These are phyloP conservation scores for mouse (Mus musculus) DNA, from an alignment of 2,113 vertebrate species.

Conservation along the genomic window GRCm39 chr6:7050001-7050500, in stretches of 20 bases:
- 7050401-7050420: not conserved
- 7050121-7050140: not conserved
- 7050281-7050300: not conserved
- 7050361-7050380: not conserved
- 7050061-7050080: not conserved
- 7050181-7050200: not conserved
- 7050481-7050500: not conserved
- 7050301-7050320: not conserved
- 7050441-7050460: not conserved
- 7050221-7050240: not conserved
- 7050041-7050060: not conserved
- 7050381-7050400: not conserved
- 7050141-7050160: not conserved
- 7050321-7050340: not conserved
- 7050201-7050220: not conserved
- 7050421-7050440: not conserved
- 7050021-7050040: not conserved
- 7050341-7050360: not conserved
- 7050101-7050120: not conserved
- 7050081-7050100: not conserved
- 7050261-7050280: not conserved
- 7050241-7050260: not conserved
- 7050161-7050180: not conserved
- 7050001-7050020: not conserved
- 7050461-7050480: not conserved